These are phyloP conservation scores for Ascidia mentula DNA, from an alignment of 23 tunicate species.

Conservation along the genomic window DNA sequence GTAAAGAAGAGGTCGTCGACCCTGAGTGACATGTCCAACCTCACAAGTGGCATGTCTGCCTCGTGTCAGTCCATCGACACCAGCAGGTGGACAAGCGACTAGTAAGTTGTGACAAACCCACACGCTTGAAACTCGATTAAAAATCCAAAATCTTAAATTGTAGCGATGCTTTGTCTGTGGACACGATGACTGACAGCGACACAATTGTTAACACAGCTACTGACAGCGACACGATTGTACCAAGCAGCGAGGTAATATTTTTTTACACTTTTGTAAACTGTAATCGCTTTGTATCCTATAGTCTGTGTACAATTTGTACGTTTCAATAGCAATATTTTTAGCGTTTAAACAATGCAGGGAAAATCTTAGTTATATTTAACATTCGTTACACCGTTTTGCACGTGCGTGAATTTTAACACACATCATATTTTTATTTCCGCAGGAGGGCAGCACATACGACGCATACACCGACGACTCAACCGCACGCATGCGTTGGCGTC, in stretches of 20 bases:
- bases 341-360: too few species aligned
- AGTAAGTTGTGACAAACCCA: background rate
- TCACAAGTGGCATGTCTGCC: background rate
- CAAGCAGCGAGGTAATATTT: constrained; percentile 10
- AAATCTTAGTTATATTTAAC: too few species aligned
- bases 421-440: background rate
- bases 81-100: constrained; percentile 40
- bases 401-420: too few species aligned
- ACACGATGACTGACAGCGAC: background rate
- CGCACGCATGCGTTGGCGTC: background rate
- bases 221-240: background rate
- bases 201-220: background rate
- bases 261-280: too few species aligned
- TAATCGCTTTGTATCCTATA: too few species aligned
- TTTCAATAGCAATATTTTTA: too few species aligned
- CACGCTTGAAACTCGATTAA: background rate
- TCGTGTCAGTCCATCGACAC: constrained; percentile 45
- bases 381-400: too few species aligned
- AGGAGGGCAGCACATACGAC: background rate
- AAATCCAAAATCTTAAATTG: background rate
- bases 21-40: constrained; percentile 30
- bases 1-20: constrained; percentile 38
- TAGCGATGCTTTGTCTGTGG: background rate
- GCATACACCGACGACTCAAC: background rate
- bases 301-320: too few species aligned